These are phyloP conservation scores for Nilaparvata lugens DNA, from an alignment of 1,140 invertebrate species.

Conservation along the genomic window DNA sequence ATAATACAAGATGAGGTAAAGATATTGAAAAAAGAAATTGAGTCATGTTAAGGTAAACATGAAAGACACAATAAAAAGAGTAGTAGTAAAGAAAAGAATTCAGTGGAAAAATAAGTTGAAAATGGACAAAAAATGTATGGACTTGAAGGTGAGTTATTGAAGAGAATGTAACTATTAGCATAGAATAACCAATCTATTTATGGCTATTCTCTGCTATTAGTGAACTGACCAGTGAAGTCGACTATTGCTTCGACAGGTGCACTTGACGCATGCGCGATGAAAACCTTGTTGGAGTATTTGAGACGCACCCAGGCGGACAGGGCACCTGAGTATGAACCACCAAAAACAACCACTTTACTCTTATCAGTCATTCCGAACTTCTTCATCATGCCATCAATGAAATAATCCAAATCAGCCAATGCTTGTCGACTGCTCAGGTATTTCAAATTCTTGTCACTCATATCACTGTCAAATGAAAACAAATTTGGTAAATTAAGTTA, in stretches of 20 bases:
- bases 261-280: slow-evolving; percentile 76
- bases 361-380: slow-evolving; percentile 48
- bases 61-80: no score
- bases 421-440: slow-evolving; percentile 81
- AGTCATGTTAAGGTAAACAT: no score
- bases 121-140: no score
- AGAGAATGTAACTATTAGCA: no score
- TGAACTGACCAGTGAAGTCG: slow-evolving; percentile 65
- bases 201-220: no score
- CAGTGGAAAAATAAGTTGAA: no score
- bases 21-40: no score
- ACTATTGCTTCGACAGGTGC: slow-evolving; percentile 74
- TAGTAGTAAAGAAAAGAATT: no score
- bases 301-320: slow-evolving; percentile 80
- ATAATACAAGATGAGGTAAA: no score
- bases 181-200: no score
- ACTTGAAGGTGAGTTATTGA: no score
- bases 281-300: slow-evolving; percentile 83
- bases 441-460: slow-evolving; percentile 62
- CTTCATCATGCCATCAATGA: slow-evolving; percentile 58
- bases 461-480: slow-evolving; percentile 57
- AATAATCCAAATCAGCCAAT: slow-evolving; percentile 74
- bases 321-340: slow-evolving; percentile 86
- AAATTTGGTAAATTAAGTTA: no score
- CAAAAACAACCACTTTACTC: slow-evolving; percentile 86